Conservation (phyloP, 2,888 invertebrate genomes). For the Parthenolecanium corni region DNA sequence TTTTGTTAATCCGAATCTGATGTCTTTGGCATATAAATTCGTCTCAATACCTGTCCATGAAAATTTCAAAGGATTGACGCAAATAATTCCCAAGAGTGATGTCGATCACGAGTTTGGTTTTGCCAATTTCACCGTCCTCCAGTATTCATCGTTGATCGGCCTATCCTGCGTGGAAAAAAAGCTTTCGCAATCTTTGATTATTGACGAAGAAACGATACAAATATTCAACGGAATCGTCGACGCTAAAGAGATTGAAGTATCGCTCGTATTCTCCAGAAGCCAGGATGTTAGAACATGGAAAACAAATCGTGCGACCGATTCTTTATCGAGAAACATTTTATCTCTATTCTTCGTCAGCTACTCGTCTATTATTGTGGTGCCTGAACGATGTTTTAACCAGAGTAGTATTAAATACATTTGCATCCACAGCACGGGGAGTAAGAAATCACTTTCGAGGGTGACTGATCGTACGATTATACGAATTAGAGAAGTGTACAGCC, state of each 20-base stretch:
- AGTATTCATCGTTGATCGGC: no score
- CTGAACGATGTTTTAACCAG: not conserved
- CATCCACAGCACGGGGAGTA: conserved; percentile 28
- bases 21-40: no score
- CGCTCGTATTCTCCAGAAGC: conserved; percentile 10
- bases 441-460: conserved; percentile 20
- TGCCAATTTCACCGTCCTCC: no score
- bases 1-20: no score
- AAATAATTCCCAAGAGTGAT: no score
- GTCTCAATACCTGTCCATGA: no score
- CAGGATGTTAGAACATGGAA: not conserved
- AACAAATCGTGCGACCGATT: not conserved
- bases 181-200: no score
- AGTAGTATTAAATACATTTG: conserved; percentile 20
- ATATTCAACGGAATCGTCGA: conserved; percentile 1
- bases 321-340: not conserved
- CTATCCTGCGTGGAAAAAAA: no score
- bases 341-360: not conserved
- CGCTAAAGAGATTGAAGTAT: conserved; percentile 12
- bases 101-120: no score
- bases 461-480: conserved; percentile 18
- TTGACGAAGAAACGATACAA: no score
- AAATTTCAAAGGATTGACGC: no score
- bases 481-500: conserved; percentile 18
- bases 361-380: not conserved